Evolutionary conservation across 2,113 vertebrate genomes (phyloP).

Genomic region (Perognathus longimembris): DNA sequence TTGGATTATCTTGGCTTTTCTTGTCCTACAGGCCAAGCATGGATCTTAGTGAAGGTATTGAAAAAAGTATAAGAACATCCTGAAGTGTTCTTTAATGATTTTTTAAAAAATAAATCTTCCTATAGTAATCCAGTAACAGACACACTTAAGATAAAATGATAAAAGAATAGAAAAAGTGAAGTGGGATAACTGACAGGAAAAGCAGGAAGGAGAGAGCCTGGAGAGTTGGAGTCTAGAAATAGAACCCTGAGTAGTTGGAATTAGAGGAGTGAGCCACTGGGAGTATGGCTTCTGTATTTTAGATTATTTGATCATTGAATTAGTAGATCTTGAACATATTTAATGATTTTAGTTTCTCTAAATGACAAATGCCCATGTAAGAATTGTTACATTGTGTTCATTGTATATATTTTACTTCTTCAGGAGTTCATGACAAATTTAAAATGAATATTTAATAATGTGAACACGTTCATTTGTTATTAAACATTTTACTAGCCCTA

Average conservation of each 20-base stretch:
- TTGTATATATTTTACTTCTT: conserved; percentile 44
- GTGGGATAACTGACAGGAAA: background rate
- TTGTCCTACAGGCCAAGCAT: conserved; percentile 90
- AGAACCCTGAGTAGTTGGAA: background rate
- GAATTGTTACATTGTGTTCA: background rate
- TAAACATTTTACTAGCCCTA: too few relatives aligned
- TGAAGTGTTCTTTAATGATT: conserved; percentile 36
- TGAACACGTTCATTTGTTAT: conserved; percentile 8
- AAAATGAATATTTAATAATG: conserved; percentile 46
- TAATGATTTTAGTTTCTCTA: background rate
- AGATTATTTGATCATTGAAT: background rate
- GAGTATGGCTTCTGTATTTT: background rate
- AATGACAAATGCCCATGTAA: conserved; percentile 40
- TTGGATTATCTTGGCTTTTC: conserved; percentile 94
- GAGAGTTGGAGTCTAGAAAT: background rate
- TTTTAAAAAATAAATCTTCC: background rate
- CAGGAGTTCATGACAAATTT: background rate
- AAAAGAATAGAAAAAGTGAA: background rate
- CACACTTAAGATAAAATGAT: conserved; percentile 29
- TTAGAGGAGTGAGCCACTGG: too few relatives aligned
- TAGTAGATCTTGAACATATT: background rate
- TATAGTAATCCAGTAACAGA: conserved; percentile 27
- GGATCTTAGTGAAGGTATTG: conserved; percentile 95
- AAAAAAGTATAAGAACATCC: conserved; percentile 26
- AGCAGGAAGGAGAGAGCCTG: background rate